These are phyloP conservation scores for Sturnus vulgaris DNA, from an alignment of 2,113 vertebrate species.

Conservation along the genomic window DNA sequence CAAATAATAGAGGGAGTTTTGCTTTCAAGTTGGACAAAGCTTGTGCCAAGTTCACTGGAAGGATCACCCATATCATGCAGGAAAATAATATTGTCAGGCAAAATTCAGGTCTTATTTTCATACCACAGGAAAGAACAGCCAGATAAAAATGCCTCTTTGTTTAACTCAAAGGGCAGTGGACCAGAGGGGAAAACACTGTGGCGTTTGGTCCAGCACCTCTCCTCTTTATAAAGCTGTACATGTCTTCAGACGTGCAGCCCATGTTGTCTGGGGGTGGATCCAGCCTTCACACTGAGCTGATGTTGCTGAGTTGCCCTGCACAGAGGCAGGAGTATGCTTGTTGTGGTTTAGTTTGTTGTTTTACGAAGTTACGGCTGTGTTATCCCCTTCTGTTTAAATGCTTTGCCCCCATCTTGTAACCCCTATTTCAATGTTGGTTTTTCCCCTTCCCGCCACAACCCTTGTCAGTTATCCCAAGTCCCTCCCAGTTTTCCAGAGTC, in stretches of 20 bases:
- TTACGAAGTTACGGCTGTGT: too few species aligned
- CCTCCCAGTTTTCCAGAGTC: too few species aligned
- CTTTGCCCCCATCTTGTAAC: too few species aligned
- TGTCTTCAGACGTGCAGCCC: background rate
- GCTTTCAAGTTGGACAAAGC: background rate
- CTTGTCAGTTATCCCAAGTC: too few species aligned
- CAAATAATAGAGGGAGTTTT: background rate
- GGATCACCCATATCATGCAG: background rate
- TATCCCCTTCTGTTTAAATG: too few species aligned
- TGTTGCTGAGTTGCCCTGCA: constrained; percentile 6
- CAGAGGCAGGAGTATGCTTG: background rate
- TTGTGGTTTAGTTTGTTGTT: too few species aligned
- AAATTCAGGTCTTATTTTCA: background rate
- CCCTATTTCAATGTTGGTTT: too few species aligned
- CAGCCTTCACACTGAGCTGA: background rate
- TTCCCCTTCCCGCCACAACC: too few species aligned
- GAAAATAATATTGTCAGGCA: background rate
- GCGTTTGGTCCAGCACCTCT: background rate
- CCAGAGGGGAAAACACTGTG: background rate
- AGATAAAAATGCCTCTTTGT: background rate
- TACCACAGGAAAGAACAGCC: background rate
- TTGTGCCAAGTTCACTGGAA: background rate
- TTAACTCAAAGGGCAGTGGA: background rate
- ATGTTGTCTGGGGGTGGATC: background rate
- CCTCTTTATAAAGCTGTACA: background rate